Evolutionary conservation across 2,797 vertebrate species (phyloP).

Genomic region (Tapera naevia): DNA sequence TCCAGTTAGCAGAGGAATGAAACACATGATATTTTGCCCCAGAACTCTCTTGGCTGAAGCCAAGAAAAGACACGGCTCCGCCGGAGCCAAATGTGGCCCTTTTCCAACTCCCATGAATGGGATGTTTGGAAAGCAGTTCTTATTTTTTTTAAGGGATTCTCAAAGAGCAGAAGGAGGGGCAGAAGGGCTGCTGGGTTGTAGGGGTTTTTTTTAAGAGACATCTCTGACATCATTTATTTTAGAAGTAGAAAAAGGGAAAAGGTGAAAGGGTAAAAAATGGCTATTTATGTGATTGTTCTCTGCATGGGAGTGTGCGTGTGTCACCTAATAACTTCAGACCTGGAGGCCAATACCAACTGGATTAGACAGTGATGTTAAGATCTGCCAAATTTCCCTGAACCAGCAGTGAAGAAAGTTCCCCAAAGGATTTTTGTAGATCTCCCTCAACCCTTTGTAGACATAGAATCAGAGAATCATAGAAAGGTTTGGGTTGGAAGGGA

Average conservation of each 20-base stretch:
- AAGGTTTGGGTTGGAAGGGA: too few species aligned
- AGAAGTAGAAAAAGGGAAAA: neutral
- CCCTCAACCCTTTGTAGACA: neutral
- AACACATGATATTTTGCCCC: slow-evolving; percentile 12
- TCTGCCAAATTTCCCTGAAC: neutral
- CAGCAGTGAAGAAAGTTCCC: neutral
- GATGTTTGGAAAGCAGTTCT: neutral
- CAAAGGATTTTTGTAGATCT: neutral
- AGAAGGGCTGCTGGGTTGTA: neutral
- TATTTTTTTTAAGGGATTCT: neutral
- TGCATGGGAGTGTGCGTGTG: neutral
- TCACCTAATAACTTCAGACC: too few species aligned
- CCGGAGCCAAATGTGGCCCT: neutral
- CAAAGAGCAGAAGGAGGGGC: neutral
- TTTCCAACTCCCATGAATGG: slow-evolving; percentile 37
- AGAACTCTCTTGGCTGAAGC: neutral
- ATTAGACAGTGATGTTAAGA: neutral
- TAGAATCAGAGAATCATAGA: too few species aligned
- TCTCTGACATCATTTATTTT: neutral
- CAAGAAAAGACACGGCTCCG: slow-evolving; percentile 29
- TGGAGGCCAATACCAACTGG: neutral
- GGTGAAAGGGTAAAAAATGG: neutral
- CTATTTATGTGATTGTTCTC: neutral
- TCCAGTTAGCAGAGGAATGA: neutral
- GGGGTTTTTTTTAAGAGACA: neutral